Percentiles rank a stretch among this genome's conserved stretches.
phyloP scores from a whole-genome alignment of 2,113 vertebrate genomes.

The Galbula dea region DNA sequence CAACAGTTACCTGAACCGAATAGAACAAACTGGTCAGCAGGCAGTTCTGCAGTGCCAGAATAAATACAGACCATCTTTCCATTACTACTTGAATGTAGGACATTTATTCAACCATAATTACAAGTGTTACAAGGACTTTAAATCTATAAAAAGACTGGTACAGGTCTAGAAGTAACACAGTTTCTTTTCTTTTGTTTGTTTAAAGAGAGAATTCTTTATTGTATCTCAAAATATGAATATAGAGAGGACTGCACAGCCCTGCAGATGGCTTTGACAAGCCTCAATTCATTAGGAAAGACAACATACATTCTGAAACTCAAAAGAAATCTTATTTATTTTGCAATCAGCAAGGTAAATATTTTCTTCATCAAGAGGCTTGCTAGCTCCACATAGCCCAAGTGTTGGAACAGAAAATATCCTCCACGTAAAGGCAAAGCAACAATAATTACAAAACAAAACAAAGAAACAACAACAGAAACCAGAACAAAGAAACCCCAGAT shows the following conservation, averaged over 20 bases:
- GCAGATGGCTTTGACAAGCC: background rate
- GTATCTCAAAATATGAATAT: background rate
- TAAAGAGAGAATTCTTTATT: background rate
- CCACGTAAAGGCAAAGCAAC: background rate
- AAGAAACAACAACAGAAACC: background rate
- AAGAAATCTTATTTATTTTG: background rate
- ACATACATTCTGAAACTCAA: background rate
- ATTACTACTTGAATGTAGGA: slow-evolving; percentile 17
- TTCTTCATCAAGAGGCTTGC: background rate
- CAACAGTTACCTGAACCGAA: slow-evolving; percentile 59
- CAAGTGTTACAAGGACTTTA: slow-evolving; percentile 8
- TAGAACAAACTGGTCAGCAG: slow-evolving; percentile 49
- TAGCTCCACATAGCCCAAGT: background rate
- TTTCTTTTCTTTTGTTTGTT: background rate
- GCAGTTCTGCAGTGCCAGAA: slow-evolving; percentile 47
- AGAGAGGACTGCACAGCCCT: background rate
- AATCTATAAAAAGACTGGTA: slow-evolving; percentile 43
- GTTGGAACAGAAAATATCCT: background rate
- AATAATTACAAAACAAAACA: background rate
- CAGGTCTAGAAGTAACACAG: background rate
- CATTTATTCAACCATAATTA: slow-evolving; percentile 46
- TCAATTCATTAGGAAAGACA: background rate
- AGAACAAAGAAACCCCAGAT: background rate
- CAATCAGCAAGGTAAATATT: background rate
- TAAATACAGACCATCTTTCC: slow-evolving; percentile 51